These are phyloP conservation scores for Solea solea DNA, from an alignment of 2,113 vertebrate genomes.

Conservation along the genomic window DNA sequence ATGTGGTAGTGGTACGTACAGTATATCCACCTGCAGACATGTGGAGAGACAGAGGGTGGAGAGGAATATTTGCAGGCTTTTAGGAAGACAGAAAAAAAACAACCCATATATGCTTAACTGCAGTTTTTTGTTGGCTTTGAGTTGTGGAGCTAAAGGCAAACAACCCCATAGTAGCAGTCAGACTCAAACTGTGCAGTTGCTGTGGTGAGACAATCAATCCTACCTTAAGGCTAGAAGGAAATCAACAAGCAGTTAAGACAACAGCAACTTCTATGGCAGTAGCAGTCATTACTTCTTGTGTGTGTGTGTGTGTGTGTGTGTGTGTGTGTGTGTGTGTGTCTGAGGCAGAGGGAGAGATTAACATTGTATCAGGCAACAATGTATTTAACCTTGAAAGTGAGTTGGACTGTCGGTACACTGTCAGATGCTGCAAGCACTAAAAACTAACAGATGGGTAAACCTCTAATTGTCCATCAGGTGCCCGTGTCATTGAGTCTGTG, in stretches of 20 bases:
- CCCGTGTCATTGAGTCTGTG: constrained; percentile 32
- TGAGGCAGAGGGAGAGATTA: constrained; percentile 3
- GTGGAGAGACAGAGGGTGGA: constrained; percentile 23
- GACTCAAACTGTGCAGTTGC: constrained; percentile 9
- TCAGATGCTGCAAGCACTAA: constrained; percentile 51
- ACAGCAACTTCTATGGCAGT: constrained; percentile 13
- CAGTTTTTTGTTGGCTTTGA: constrained; percentile 28
- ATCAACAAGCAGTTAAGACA: constrained; percentile 36
- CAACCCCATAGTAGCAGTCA: constrained; percentile 16
- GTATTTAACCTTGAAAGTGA: constrained; percentile 61
- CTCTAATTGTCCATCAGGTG: constrained; percentile 68
- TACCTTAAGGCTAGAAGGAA: constrained; percentile 42
- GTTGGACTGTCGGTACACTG: constrained; percentile 39
- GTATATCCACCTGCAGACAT: constrained; percentile 50
- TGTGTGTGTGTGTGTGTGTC: constrained; percentile 20
- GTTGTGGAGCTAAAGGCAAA: constrained; percentile 35
- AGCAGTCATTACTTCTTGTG: neutral
- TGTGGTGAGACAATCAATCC: constrained; percentile 49
- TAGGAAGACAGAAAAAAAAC: constrained; percentile 31
- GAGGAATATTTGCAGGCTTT: constrained; percentile 38
- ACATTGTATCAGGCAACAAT: constrained; percentile 5
- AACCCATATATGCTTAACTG: constrained; percentile 28
- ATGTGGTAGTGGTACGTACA: constrained; percentile 53
- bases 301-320: constrained; percentile 4
- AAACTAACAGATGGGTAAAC: constrained; percentile 67